Evolutionary conservation across 2,797 vertebrate species (phyloP).

Genomic region (Protosalanx chinensis): DNA sequence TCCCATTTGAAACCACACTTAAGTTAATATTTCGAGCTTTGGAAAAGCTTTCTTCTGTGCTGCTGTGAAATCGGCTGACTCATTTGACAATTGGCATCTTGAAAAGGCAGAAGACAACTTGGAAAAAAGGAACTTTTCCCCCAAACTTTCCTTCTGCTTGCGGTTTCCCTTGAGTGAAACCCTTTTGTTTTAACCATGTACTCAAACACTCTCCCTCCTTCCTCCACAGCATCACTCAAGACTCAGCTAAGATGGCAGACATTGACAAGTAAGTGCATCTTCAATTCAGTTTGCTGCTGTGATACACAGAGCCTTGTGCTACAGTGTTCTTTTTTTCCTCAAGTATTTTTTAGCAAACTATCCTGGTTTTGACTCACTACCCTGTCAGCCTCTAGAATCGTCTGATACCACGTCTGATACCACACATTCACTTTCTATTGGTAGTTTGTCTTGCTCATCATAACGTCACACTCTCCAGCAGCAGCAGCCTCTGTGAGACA

Average conservation of each 20-base stretch:
- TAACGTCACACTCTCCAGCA: neutral
- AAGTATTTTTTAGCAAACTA: no score
- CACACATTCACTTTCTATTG: no score
- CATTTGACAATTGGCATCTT: neutral
- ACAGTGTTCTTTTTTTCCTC: neutral
- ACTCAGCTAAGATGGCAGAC: slow-evolving; percentile 87
- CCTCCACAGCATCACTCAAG: slow-evolving; percentile 66
- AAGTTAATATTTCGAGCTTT: neutral
- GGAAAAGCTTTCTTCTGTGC: neutral
- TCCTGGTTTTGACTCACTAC: slow-evolving; percentile 3
- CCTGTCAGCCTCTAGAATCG: neutral
- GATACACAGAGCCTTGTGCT: neutral
- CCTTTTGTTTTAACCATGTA: no score
- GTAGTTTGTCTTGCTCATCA: neutral
- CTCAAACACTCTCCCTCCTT: slow-evolving; percentile 30
- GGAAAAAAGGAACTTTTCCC: no score
- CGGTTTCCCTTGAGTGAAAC: no score
- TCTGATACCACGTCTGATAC: neutral
- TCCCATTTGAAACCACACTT: neutral
- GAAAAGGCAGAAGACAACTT: neutral
- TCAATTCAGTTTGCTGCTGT: neutral
- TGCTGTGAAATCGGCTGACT: neutral
- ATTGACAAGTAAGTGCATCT: slow-evolving; percentile 91
- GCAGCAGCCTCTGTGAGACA: neutral
- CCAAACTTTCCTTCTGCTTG: no score